Conservation (phyloP, 2,113 vertebrate species). For the Rhabdornis inornatus region DNA sequence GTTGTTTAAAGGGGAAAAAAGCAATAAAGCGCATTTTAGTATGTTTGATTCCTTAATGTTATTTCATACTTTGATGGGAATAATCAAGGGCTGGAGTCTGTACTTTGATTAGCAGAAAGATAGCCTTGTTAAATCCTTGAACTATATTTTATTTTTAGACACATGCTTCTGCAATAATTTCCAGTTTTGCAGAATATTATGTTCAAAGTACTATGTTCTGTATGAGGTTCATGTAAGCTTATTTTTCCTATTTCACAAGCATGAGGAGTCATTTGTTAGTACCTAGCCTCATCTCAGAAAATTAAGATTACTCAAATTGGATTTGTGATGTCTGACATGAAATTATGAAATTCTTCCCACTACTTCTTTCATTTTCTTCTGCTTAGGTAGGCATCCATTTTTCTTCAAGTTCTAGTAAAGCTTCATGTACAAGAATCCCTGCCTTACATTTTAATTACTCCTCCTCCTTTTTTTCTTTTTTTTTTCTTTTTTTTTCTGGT, state of each 20-base stretch:
- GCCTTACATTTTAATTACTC: not conserved
- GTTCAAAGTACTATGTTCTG: not conserved
- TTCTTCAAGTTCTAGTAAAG: not conserved
- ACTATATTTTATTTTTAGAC: not conserved
- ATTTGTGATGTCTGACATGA: not conserved
- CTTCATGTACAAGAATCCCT: not conserved
- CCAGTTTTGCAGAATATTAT: not conserved
- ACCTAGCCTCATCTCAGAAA: not conserved
- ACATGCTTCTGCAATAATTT: not conserved
- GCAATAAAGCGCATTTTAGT: not conserved
- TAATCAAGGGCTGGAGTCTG: conserved; percentile 26
- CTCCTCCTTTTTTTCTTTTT: not conserved
- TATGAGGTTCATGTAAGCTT: not conserved
- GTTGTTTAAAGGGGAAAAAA: not conserved
- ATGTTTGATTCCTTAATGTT: conserved; percentile 24
- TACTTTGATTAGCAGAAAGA: conserved; percentile 37
- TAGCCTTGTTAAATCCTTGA: not conserved
- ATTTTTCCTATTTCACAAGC: not conserved
- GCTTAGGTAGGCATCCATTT: not conserved
- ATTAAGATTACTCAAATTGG: not conserved
- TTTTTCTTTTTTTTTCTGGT: not conserved
- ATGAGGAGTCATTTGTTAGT: not conserved
- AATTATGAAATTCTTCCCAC: not conserved
- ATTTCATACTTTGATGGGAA: conserved; percentile 25
- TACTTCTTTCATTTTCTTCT: not conserved